Percentiles rank a stretch among this genome's conserved stretches.
These are phyloP conservation scores for Bombus cullumanus DNA, from an alignment of 1,140 invertebrate species.

Conservation along the genomic window DNA sequence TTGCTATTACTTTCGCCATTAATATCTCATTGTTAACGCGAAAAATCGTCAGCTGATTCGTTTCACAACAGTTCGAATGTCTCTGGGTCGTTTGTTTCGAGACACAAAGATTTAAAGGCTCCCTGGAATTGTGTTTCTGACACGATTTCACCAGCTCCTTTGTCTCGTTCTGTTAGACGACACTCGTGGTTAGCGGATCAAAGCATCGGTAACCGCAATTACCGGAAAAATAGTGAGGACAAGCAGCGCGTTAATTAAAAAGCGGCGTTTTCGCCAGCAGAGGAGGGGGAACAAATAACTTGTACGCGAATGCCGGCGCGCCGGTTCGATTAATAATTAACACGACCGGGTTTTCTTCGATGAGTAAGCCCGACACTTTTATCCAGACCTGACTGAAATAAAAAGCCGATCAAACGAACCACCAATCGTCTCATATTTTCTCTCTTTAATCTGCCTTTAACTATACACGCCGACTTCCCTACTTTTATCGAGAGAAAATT, in stretches of 20 bases:
- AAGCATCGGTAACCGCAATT: conserved; percentile 29
- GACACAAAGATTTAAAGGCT: not conserved
- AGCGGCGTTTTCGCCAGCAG: not conserved
- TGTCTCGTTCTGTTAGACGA: conserved; percentile 12
- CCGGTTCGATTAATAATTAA: conserved; percentile 29
- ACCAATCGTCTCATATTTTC: not conserved
- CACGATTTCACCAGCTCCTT: not conserved
- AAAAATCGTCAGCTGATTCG: too few relatives aligned
- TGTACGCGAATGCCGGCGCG: not conserved
- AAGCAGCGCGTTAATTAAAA: conserved; percentile 26
- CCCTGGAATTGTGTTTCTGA: not conserved
- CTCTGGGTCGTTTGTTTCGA: not conserved
- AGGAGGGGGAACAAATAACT: not conserved
- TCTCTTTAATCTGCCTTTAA: not conserved
- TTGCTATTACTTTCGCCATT: too few relatives aligned
- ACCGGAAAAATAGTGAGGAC: not conserved
- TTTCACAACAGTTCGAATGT: too few relatives aligned
- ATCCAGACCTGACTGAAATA: conserved; percentile 1
- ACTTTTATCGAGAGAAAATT: too few relatives aligned
- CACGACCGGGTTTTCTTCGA: not conserved
- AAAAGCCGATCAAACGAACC: conserved; percentile 1
- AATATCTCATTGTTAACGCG: too few relatives aligned
- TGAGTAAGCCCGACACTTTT: conserved; percentile 4
- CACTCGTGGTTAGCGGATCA: not conserved
- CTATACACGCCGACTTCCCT: not conserved